Evolutionary conservation across 2,888 invertebrate genomes (phyloP).

Genomic region (Clivina fossor): DNA sequence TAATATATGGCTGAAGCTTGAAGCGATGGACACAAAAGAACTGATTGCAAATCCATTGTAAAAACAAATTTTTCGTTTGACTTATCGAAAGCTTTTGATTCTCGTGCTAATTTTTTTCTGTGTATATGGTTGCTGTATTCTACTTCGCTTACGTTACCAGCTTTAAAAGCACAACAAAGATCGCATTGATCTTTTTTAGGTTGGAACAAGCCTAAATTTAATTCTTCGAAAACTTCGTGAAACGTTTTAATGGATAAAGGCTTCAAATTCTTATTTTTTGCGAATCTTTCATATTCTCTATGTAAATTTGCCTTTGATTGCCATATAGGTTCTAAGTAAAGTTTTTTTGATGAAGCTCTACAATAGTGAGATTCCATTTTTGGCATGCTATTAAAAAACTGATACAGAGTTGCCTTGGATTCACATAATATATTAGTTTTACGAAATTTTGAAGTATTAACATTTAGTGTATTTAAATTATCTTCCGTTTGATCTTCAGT

Average conservation of each 20-base stretch:
- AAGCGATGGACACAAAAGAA: slow-evolving; percentile 35
- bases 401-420: too few relatives aligned
- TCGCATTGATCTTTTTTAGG: slow-evolving; percentile 43
- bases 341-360: slow-evolving; percentile 36
- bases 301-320: slow-evolving; percentile 33
- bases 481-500: too few relatives aligned
- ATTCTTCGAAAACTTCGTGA: slow-evolving; percentile 36
- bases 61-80: slow-evolving; percentile 17
- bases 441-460: too few relatives aligned
- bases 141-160: slow-evolving; percentile 30
- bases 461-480: too few relatives aligned
- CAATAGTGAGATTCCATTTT: slow-evolving; percentile 42
- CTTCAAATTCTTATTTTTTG: slow-evolving; percentile 31
- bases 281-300: slow-evolving; percentile 36
- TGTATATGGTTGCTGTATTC: slow-evolving; percentile 22
- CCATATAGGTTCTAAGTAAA: slow-evolving; percentile 39
- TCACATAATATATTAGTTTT: too few relatives aligned
- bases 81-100: slow-evolving; percentile 35
- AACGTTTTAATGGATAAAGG: slow-evolving; percentile 37
- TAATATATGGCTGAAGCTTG: slow-evolving; percentile 38
- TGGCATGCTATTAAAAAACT: too few relatives aligned
- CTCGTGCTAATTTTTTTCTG: slow-evolving; percentile 31
- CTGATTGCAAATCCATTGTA: slow-evolving; percentile 38
- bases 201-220: slow-evolving; percentile 39
- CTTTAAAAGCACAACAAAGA: slow-evolving; percentile 19